These are phyloP conservation scores for Macrotrachela quadricornifera DNA, from an alignment of 1,140 invertebrate species.

Conservation along the genomic window DNA sequence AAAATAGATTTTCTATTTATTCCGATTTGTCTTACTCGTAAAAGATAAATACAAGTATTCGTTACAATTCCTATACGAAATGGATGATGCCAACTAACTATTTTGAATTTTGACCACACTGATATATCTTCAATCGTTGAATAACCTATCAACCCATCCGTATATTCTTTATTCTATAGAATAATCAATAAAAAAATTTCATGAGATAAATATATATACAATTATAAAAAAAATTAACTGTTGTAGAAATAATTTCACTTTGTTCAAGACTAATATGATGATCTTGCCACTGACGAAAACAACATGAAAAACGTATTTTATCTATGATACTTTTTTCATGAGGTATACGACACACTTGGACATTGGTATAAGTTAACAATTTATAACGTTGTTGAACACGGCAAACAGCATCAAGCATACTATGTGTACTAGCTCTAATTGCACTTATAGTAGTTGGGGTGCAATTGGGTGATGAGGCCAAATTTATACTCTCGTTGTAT, in stretches of 20 bases:
- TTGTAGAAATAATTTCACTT: background rate
- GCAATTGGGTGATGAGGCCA: no score
- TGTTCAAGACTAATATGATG: constrained; percentile 38
- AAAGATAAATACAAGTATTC: constrained; percentile 48
- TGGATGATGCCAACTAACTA: constrained; percentile 45
- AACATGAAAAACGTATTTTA: constrained; percentile 58
- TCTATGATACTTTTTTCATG: constrained; percentile 54
- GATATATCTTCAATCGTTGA: constrained; percentile 55
- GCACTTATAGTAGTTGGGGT: no score
- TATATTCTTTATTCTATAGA: constrained; percentile 44
- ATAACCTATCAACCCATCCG: constrained; percentile 47
- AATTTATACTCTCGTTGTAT: no score
- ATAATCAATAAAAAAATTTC: no score
- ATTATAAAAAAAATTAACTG: background rate
- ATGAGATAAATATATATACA: background rate
- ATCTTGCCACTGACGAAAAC: constrained; percentile 56
- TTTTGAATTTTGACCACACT: constrained; percentile 46
- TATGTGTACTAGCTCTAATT: no score
- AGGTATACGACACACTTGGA: constrained; percentile 54
- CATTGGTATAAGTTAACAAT: constrained; percentile 48
- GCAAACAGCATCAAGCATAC: no score
- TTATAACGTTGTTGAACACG: constrained; percentile 44
- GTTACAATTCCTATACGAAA: constrained; percentile 57
- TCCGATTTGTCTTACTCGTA: constrained; percentile 38
- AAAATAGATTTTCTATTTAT: no score